A percentile compares a stretch with the other conserved stretches of the same genome.
These are phyloP conservation scores for Tetheella fluctuosa DNA, from an alignment of 2,888 invertebrate genomes.

Conservation along the genomic window DNA sequence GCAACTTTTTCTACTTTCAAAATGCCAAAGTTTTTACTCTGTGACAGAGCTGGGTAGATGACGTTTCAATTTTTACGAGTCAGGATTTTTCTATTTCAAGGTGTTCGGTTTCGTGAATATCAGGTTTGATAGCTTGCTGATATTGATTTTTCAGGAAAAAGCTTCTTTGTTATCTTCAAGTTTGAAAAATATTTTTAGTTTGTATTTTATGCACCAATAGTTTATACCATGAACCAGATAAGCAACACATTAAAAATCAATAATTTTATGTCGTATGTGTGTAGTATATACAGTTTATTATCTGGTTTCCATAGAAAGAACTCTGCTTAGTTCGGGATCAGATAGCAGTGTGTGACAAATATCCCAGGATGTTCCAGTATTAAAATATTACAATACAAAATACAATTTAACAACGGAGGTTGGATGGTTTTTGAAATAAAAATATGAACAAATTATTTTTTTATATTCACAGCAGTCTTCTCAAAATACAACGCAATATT, in stretches of 20 bases:
- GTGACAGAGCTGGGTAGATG: slow-evolving; percentile 37
- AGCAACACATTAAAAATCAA: too few species aligned
- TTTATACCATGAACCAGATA: too few species aligned
- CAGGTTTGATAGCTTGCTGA: slow-evolving; percentile 27
- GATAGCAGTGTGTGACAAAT: too few species aligned
- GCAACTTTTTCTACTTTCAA: slow-evolving; percentile 12
- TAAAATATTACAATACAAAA: too few species aligned
- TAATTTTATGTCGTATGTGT: neutral
- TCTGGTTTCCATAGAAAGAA: too few species aligned
- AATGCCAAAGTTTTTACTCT: slow-evolving; percentile 29
- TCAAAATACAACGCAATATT: neutral
- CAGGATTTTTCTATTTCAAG: slow-evolving; percentile 56
- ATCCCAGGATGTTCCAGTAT: too few species aligned
- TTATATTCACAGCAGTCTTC: too few species aligned
- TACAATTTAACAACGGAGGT: too few species aligned
- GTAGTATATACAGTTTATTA: too few species aligned
- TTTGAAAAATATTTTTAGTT: slow-evolving; percentile 16
- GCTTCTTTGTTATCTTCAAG: neutral
- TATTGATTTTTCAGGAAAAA: slow-evolving; percentile 28
- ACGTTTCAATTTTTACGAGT: slow-evolving; percentile 47
- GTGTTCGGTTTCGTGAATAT: slow-evolving; percentile 45
- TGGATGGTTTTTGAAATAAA: neutral
- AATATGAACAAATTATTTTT: neutral
- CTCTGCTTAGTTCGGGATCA: too few species aligned
- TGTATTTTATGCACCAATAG: neutral